Evolutionary conservation across 2,888 invertebrate genomes (phyloP), one percentile per base, ranked within the genome.

Genomic region (Drosophila leonis): DNA sequence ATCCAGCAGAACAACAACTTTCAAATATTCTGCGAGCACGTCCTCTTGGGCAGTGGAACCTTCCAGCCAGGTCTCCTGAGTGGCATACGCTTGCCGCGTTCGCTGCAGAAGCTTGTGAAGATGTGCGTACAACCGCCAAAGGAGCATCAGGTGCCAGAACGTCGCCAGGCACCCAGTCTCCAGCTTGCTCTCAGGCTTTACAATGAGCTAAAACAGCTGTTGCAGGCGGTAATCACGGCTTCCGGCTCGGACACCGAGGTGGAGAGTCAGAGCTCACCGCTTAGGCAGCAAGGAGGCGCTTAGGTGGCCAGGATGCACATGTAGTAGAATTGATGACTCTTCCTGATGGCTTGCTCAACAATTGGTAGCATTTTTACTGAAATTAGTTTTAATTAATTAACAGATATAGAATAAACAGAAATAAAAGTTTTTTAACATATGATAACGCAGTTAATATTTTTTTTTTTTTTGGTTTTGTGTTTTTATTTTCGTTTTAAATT

Each of bases 1-100:
- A 76, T 90, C 27, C 93, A 92, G 72, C 92, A 92, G 72, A 93
- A 93, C 67, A 92, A 91, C 71, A 93, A 93, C 77, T 88, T 92
- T 49, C 92, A 92, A 73, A 91, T 92, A 71, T 91, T 92, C 44
- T 93, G 93, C 55, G 87, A 91, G 12, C 82, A 92, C 70, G 81
- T 93, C 18, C 83, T 92, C 10, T 77, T 90, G 48, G 91, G 92
- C 33, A 85, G 85, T 18, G 86, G 91, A 27, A 82, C 90, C 37
- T 92, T 90, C 61, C 90, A 92, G 29, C 91, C 92, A 0, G 92
- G 92, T 8, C 79, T 92, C 4, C 65, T 92, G 24, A 83, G 88
- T 15, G 91, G 92, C 18, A 82, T 91, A 2, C 90, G 91, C 51
- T 67, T 92, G 49, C 88, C 92, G 0, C 72, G 80, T 15, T 83